phyloP scores from a whole-genome alignment of 2,113 vertebrate species.

The Notarius lentiginosus region DNA sequence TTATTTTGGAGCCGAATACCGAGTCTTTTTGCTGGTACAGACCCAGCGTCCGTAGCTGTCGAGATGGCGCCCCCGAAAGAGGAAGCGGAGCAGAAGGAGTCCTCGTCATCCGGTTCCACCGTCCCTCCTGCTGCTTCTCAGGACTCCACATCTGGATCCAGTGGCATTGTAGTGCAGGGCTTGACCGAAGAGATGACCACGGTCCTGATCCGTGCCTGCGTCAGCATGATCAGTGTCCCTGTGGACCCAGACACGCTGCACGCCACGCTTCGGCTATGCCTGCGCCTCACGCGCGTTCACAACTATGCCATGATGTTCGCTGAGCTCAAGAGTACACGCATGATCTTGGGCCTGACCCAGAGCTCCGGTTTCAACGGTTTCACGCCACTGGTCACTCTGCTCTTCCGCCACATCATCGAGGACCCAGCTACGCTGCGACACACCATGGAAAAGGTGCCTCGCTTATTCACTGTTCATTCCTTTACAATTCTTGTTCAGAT shows the following conservation, averaged over 20 bases:
- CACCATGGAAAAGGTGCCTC: constrained; percentile 90
- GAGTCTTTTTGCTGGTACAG: constrained; percentile 47
- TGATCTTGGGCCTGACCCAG: constrained; percentile 90
- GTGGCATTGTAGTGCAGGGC: constrained; percentile 81
- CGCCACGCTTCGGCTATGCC: constrained; percentile 87
- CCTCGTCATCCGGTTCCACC: constrained; percentile 54
- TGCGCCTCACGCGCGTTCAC: constrained; percentile 88
- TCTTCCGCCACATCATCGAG: constrained; percentile 92
- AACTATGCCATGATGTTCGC: constrained; percentile 94
- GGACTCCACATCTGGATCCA: constrained; percentile 63
- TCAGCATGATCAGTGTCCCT: constrained; percentile 92
- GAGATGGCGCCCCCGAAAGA: constrained; percentile 73
- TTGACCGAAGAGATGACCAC: constrained; percentile 90
- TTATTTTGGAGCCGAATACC: not conserved
- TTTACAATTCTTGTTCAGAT: not conserved
- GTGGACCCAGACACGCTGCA: constrained; percentile 93
- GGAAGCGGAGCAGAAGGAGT: constrained; percentile 67
- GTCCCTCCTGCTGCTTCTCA: constrained; percentile 48
- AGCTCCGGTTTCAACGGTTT: constrained; percentile 91
- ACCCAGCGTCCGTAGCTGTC: constrained; percentile 64
- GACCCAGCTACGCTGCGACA: constrained; percentile 88
- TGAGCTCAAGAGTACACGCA: constrained; percentile 88
- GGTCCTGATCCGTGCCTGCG: constrained; percentile 87
- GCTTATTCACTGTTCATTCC: not conserved
- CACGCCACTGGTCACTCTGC: constrained; percentile 88